phyloP scores from a whole-genome alignment of 2,113 vertebrate genomes.

The Aldabrachelys gigantea region DNA sequence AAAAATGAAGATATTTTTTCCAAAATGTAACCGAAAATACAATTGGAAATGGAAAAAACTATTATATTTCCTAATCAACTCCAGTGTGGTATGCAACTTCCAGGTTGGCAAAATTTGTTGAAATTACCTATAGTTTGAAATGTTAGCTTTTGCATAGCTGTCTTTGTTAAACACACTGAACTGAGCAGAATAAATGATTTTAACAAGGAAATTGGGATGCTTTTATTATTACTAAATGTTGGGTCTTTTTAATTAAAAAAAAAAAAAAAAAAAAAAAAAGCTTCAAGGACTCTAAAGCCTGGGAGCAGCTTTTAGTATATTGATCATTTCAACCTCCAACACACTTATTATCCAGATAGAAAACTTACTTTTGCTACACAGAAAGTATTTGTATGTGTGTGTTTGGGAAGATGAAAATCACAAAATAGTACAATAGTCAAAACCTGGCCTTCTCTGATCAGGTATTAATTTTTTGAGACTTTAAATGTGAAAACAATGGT shows the following conservation, averaged over 20 bases:
- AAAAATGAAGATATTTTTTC: background rate
- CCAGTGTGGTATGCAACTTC: accelerated
- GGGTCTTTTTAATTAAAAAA: background rate
- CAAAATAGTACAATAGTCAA: background rate
- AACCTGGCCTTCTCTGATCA: background rate
- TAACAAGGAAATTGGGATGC: background rate
- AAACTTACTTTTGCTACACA: background rate
- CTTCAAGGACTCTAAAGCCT: background rate
- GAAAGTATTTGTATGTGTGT: accelerated
- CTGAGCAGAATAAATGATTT: background rate
- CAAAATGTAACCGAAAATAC: background rate
- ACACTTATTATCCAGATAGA: background rate
- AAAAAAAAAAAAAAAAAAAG: background rate
- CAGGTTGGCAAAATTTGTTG: background rate
- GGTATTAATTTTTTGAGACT: background rate
- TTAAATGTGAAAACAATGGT: background rate
- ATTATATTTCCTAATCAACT: background rate
- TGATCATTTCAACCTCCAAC: background rate
- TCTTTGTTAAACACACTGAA: background rate
- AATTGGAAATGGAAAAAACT: background rate
- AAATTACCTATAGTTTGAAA: background rate
- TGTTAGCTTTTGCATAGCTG: background rate
- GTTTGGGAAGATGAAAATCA: background rate
- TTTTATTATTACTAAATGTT: background rate
- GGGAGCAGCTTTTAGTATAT: background rate